phyloP scores from a whole-genome alignment of 2,113 vertebrate genomes.

The Misgurnus anguillicaudatus region DNA sequence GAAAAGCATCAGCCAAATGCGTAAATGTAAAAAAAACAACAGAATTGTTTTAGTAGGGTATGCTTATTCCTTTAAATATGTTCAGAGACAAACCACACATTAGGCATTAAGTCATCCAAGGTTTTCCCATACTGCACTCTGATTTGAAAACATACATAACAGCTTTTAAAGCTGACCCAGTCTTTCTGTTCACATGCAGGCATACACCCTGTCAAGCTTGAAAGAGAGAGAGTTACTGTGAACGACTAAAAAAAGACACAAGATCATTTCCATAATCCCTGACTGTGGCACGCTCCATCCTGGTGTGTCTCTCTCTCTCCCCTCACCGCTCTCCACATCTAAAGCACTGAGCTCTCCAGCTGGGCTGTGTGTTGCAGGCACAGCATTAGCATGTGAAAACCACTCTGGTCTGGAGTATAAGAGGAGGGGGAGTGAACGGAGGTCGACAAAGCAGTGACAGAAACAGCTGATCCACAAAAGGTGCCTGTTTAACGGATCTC shows the following conservation, averaged over 20 bases:
- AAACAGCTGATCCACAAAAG: slow-evolving; percentile 78
- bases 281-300: slow-evolving; percentile 71
- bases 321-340: slow-evolving; percentile 30
- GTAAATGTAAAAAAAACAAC: neutral
- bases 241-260: slow-evolving; percentile 52
- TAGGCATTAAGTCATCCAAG: neutral
- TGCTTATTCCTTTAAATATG: neutral
- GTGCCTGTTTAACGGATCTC: slow-evolving; percentile 78
- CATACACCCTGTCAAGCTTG: slow-evolving; percentile 2
- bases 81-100: neutral
- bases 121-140: slow-evolving; percentile 2
- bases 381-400: slow-evolving; percentile 73
- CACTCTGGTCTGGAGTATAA: slow-evolving; percentile 63
- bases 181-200: slow-evolving; percentile 16
- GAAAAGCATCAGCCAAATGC: no score
- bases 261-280: slow-evolving; percentile 71
- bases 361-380: slow-evolving; percentile 40
- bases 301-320: slow-evolving; percentile 29
- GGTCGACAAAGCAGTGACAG: slow-evolving; percentile 73
- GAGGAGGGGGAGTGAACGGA: slow-evolving; percentile 73
- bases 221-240: slow-evolving; percentile 11
- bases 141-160: slow-evolving; percentile 14
- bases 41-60: neutral
- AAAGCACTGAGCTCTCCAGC: slow-evolving; percentile 45
- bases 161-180: slow-evolving; percentile 35